A percentile compares a stretch with the other conserved stretches of the same genome.
phyloP scores from a whole-genome alignment of 2,888 invertebrate genomes.

The Pinctada fucata region DNA sequence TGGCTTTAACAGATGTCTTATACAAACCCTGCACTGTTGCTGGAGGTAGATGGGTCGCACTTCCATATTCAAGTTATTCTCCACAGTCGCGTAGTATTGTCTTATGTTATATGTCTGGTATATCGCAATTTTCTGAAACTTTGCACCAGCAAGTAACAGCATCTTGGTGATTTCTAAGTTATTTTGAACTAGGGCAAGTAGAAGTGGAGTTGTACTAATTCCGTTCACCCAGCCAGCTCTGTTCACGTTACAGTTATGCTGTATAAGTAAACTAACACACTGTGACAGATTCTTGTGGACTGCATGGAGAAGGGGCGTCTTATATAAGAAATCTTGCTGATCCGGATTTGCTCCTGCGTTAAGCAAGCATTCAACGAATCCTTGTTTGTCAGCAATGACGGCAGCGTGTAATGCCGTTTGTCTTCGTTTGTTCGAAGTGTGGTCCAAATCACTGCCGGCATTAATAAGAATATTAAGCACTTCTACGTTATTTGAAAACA shows the following conservation, averaged over 20 bases:
- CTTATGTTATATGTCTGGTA: conserved; percentile 53
- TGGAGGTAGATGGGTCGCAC: conserved; percentile 56
- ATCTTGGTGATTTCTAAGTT: conserved; percentile 56
- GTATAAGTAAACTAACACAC: conserved; percentile 49
- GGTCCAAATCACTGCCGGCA: conserved; percentile 50
- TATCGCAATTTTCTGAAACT: conserved; percentile 51
- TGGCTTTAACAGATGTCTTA: conserved; percentile 55
- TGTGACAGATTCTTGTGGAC: conserved; percentile 44
- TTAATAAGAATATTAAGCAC: conserved; percentile 45
- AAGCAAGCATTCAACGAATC: conserved; percentile 42
- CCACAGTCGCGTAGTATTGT: conserved; percentile 56
- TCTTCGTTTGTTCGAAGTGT: conserved; percentile 47
- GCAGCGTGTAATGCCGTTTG: conserved; percentile 61
- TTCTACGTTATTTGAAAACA: conserved; percentile 50
- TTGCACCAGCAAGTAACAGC: conserved; percentile 58
- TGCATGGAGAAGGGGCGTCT: conserved; percentile 58
- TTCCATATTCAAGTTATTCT: conserved; percentile 51
- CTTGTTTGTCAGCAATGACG: conserved; percentile 48
- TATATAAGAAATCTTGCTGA: conserved; percentile 52
- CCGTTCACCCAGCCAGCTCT: conserved; percentile 54
- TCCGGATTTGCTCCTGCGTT: conserved; percentile 52
- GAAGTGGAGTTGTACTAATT: conserved; percentile 52
- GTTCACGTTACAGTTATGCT: conserved; percentile 57
- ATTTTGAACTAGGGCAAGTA: conserved; percentile 55
- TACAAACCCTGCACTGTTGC: conserved; percentile 59